phyloP scores from a whole-genome alignment of 2,113 vertebrate genomes.

The Poecile atricapillus region DNA sequence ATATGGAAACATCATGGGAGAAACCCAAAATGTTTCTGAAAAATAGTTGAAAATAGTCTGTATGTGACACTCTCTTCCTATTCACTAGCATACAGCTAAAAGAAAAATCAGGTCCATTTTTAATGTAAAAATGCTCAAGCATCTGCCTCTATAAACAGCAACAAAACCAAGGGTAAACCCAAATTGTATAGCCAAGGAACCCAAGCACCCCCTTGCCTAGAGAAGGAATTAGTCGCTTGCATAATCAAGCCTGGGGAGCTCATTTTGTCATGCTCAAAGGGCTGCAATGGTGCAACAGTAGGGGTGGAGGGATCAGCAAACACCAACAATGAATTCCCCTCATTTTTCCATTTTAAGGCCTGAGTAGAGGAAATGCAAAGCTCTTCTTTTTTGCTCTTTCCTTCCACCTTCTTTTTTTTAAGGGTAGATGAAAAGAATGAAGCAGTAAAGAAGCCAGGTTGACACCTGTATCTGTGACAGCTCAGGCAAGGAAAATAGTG shows the following conservation, averaged over 20 bases:
- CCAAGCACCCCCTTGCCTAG: background rate
- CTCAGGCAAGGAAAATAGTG: slow-evolving; percentile 12
- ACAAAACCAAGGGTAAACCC: background rate
- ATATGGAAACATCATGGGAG: background rate
- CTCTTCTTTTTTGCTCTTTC: background rate
- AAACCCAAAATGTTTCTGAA: background rate
- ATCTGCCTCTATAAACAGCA: slow-evolving; percentile 8
- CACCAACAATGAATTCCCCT: slow-evolving; percentile 44
- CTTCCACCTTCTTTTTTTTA: background rate
- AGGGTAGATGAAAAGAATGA: slow-evolving; percentile 15
- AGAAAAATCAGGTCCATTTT: background rate
- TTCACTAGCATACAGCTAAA: background rate
- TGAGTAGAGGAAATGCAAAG: slow-evolving; percentile 48
- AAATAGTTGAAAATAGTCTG: background rate
- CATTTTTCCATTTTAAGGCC: slow-evolving; percentile 26
- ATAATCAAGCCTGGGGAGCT: slow-evolving; percentile 45
- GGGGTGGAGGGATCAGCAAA: slow-evolving; percentile 47
- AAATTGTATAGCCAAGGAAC: background rate
- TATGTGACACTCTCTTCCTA: background rate
- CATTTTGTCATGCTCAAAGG: slow-evolving; percentile 52
- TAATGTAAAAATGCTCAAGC: background rate
- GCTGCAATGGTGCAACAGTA: slow-evolving; percentile 39
- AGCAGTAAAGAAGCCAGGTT: slow-evolving; percentile 8
- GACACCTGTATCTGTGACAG: slow-evolving; percentile 59
- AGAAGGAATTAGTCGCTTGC: slow-evolving; percentile 38